Evolutionary conservation across 2,797 vertebrate species (phyloP).

Genomic region (Microctenopoma stevenorrisi): DNA sequence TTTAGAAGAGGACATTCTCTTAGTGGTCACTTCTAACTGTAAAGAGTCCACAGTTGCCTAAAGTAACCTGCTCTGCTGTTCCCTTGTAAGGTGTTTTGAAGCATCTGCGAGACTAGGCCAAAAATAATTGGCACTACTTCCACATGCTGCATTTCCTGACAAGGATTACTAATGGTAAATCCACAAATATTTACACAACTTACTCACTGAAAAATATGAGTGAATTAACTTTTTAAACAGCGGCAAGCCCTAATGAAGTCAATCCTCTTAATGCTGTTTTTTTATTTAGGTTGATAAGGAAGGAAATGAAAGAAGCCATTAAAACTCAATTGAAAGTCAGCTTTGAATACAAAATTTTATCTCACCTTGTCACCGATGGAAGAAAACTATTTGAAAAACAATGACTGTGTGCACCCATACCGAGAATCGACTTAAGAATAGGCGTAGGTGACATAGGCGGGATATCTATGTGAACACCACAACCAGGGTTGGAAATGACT

Average conservation of each 20-base stretch:
- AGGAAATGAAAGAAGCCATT: slow-evolving; percentile 31
- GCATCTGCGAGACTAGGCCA: slow-evolving; percentile 7
- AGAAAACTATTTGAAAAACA: slow-evolving; percentile 23
- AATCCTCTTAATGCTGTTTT: slow-evolving; percentile 24
- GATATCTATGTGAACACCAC: background rate
- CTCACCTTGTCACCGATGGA: slow-evolving; percentile 18
- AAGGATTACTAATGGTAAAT: slow-evolving; percentile 34
- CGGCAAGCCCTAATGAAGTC: slow-evolving; percentile 17
- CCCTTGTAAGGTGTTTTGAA: background rate
- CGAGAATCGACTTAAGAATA: background rate
- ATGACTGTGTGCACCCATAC: slow-evolving; percentile 12
- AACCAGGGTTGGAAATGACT: background rate
- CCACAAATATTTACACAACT: slow-evolving; percentile 37
- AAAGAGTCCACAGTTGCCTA: background rate
- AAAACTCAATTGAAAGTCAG: slow-evolving; percentile 28
- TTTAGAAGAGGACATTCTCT: background rate
- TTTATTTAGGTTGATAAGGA: slow-evolving; percentile 42
- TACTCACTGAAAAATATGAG: slow-evolving; percentile 32
- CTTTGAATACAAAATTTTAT: slow-evolving; percentile 22
- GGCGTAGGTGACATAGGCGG: background rate
- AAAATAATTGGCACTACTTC: slow-evolving; percentile 39
- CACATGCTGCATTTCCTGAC: slow-evolving; percentile 28
- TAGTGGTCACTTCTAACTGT: background rate
- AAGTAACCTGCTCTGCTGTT: slow-evolving; percentile 32
- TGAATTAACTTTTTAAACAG: slow-evolving; percentile 23